Evolutionary conservation across 1,140 invertebrate genomes (phyloP).

Genomic region (Goniozus legneri): DNA sequence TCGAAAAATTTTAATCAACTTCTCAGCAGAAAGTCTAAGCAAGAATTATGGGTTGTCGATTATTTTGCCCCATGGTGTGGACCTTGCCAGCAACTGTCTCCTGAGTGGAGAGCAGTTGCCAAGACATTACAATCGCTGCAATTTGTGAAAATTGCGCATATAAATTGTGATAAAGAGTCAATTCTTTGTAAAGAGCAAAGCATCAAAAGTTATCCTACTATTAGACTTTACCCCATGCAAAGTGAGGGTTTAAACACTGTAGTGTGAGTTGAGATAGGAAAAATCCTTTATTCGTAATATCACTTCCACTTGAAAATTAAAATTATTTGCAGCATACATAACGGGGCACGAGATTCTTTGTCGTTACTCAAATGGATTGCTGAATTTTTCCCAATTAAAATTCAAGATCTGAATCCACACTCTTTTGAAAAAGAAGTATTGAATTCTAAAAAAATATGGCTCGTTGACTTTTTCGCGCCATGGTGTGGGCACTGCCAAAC

Average conservation of each 20-base stretch:
- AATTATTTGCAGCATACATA: conserved; percentile 58
- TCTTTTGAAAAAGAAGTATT: conserved; percentile 49
- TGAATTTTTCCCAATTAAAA: conserved; percentile 58
- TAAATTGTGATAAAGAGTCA: conserved; percentile 65
- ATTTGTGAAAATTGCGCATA: conserved; percentile 62
- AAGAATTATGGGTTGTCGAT: conserved; percentile 64
- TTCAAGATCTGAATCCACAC: conserved; percentile 42
- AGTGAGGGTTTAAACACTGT: conserved; percentile 50
- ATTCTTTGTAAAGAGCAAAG: conserved; percentile 60
- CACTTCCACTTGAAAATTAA: no score
- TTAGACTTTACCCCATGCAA: conserved; percentile 65
- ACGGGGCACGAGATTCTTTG: conserved; percentile 59
- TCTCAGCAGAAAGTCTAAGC: conserved; percentile 52
- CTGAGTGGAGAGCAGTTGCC: conserved; percentile 62
- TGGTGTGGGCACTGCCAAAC: conserved; percentile 73
- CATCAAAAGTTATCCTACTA: conserved; percentile 68
- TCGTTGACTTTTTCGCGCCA: conserved; percentile 73
- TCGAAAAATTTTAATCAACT: conserved; percentile 56
- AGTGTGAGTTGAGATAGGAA: conserved; percentile 56
- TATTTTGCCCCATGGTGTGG: conserved; percentile 70
- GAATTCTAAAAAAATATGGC: conserved; percentile 54
- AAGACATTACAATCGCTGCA: conserved; percentile 45
- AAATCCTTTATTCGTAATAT: no score
- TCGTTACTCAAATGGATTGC: conserved; percentile 62
- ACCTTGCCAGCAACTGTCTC: conserved; percentile 63